Conservation (phyloP, 2,888 invertebrate genomes). For the Melieria crassipennis region DNA sequence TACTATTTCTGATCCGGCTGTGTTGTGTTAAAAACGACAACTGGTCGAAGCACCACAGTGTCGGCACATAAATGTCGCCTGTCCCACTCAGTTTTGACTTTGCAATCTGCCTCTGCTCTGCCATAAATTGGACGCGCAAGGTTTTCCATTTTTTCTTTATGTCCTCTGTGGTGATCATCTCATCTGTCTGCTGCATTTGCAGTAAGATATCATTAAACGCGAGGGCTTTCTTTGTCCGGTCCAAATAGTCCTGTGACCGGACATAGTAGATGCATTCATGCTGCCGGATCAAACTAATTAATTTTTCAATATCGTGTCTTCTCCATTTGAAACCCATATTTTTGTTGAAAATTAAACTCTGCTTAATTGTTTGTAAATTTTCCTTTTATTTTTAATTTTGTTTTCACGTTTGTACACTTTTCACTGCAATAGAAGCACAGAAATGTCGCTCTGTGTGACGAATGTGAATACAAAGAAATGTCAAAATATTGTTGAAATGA, state of each 20-base stretch:
- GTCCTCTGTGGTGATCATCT: not conserved
- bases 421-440: too few relatives aligned
- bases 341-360: not conserved
- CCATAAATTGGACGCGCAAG: not conserved
- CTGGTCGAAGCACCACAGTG: slow-evolving; percentile 10
- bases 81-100: slow-evolving; percentile 7
- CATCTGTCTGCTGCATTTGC: slow-evolving; percentile 4
- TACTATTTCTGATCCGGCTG: too few relatives aligned
- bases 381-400: too few relatives aligned
- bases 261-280: slow-evolving; percentile 5
- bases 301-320: not conserved
- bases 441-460: too few relatives aligned
- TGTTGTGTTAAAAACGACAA: slow-evolving; percentile 2
- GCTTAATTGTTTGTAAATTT: too few relatives aligned
- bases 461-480: too few relatives aligned
- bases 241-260: not conserved
- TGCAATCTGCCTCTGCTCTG: too few relatives aligned
- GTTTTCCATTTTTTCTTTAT: slow-evolving; percentile 12
- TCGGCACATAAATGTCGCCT: slow-evolving; percentile 3
- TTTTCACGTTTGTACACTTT: too few relatives aligned
- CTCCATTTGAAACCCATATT: not conserved
- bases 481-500: too few relatives aligned
- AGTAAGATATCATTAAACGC: not conserved
- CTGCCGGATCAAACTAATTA: not conserved
- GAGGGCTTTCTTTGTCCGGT: not conserved